Evolutionary conservation across 2,797 vertebrate species (phyloP), one percentile per base, ranked within the genome.

Genomic region (Pelobates cultripes): DNA sequence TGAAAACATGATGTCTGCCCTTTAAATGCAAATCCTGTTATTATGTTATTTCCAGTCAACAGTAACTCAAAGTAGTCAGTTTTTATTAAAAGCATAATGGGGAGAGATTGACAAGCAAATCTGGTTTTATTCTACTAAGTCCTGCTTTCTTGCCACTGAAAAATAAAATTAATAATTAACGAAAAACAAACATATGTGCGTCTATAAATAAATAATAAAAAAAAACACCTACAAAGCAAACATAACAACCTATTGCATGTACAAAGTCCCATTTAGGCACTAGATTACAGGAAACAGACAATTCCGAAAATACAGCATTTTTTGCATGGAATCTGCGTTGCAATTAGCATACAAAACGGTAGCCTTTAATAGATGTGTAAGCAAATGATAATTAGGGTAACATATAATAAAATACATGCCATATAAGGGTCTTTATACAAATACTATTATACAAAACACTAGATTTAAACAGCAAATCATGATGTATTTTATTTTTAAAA

Each of bases 291-390:
- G 4, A 55, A 64, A 68, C 12, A 41, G 61, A 10, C 51, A 4
- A 8, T 43, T 41, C 47, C 41, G 28, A 70, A 75, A 75, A 61
- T 7, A 47, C 13, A 64, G 61, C n/a, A n/a, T 44, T 8, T 71
- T 3, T 69, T 70, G 67, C 60, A 17, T 47, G 13, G 57, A 40
- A 43, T 15, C 43, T 28, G 43, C 55, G 43, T 63, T 75, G 10
- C 13, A 69, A 15, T 69, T 60, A 13, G 7, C 66, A 77, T 55
- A 77, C 7, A 69, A 77, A 77, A 67, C 42, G 6, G 51, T 69
- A 43, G 55, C 43, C 43, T 69, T 41, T 60, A 15, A 69, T 14
- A 12, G 3, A 53, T 51, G 4, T 57, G 53, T 41, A 3, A 72
- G 43, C 57, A 66, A 73, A n/a, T 43, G 44, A 53, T 79, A 12